Evolutionary conservation across 2,113 vertebrate species (phyloP).

Genomic region (Tachysurus fulvidraco): DNA sequence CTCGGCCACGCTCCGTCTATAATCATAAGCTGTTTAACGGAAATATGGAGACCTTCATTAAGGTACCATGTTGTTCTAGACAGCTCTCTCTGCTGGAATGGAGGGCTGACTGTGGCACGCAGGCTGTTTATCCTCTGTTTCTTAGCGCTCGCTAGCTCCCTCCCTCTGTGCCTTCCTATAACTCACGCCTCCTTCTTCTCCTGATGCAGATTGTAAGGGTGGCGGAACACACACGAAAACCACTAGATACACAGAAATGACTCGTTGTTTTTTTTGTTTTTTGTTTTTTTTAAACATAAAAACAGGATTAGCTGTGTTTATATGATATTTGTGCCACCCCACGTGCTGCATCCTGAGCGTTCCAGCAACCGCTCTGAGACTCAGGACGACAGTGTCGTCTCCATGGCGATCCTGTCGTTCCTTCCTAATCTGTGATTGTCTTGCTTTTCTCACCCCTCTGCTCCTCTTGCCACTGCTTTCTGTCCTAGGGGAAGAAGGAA

Average conservation of each 20-base stretch:
- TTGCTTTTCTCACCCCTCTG: conserved; percentile 79
- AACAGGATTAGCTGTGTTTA: not conserved
- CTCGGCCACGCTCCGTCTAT: conserved; percentile 97
- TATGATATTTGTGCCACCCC: conserved; percentile 35
- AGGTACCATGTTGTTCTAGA: conserved; percentile 86
- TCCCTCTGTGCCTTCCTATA: conserved; percentile 55
- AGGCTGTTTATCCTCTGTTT: conserved; percentile 49
- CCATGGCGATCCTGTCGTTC: conserved; percentile 57
- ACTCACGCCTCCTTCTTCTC: conserved; percentile 44
- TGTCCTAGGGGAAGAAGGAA: conserved; percentile 98
- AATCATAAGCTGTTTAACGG: conserved; percentile 99
- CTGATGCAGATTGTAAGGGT: conserved; percentile 51
- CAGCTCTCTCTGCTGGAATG: conserved; percentile 69
- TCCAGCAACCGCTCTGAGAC: conserved; percentile 74
- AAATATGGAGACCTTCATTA: conserved; percentile 99
- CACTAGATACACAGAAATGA: not conserved
- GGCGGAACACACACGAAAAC: conserved; percentile 31
- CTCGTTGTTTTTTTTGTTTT: not conserved
- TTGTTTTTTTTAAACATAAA: not conserved
- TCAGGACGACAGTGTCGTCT: conserved; percentile 58
- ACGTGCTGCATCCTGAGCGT: conserved; percentile 57
- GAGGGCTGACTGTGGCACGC: conserved; percentile 71
- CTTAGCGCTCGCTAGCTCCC: conserved; percentile 51
- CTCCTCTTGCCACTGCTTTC: conserved; percentile 86
- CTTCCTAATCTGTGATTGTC: conserved; percentile 81